phyloP scores from a whole-genome alignment of 2,113 vertebrate species.

The Proterorhinus semilunaris region DNA sequence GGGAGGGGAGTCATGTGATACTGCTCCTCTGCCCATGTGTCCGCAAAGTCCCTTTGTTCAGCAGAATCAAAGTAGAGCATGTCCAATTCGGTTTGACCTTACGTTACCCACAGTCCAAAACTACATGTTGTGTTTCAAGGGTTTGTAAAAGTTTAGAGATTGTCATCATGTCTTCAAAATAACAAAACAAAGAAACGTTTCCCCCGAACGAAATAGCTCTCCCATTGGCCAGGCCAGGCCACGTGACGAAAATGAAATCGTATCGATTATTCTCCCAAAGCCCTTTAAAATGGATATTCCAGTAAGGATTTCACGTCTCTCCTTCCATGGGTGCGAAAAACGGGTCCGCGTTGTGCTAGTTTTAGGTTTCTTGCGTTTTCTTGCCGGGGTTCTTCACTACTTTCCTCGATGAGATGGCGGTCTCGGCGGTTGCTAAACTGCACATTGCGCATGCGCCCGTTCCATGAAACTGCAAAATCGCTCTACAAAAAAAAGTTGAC shows the following conservation, averaged over 20 bases:
- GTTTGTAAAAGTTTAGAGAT: background rate
- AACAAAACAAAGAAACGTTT: slow-evolving; percentile 68
- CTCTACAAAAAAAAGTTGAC: slow-evolving; percentile 24
- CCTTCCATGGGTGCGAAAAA: background rate
- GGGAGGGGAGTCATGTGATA: slow-evolving; percentile 75
- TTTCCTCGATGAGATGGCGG: slow-evolving; percentile 33
- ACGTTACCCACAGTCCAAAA: background rate
- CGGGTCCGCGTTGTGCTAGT: background rate
- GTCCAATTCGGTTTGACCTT: background rate
- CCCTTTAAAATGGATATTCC: background rate
- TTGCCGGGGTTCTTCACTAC: background rate
- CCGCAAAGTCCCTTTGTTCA: slow-evolving; percentile 49
- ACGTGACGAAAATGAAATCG: slow-evolving; percentile 52
- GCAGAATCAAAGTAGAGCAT: background rate
- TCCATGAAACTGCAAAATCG: slow-evolving; percentile 2
- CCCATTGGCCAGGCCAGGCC: slow-evolving; percentile 61
- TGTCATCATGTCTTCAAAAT: slow-evolving; percentile 36
- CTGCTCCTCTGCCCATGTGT: slow-evolving; percentile 10
- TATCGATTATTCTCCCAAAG: background rate
- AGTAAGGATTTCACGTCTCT: background rate
- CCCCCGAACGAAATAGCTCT: slow-evolving; percentile 35
- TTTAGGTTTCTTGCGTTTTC: background rate
- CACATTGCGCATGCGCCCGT: slow-evolving; percentile 50
- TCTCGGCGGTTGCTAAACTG: slow-evolving; percentile 8
- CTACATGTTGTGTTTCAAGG: background rate